Evolutionary conservation across 2,797 vertebrate genomes (phyloP), one percentile per base, ranked within the genome.

Genomic region (Rhinogobio ventralis): DNA sequence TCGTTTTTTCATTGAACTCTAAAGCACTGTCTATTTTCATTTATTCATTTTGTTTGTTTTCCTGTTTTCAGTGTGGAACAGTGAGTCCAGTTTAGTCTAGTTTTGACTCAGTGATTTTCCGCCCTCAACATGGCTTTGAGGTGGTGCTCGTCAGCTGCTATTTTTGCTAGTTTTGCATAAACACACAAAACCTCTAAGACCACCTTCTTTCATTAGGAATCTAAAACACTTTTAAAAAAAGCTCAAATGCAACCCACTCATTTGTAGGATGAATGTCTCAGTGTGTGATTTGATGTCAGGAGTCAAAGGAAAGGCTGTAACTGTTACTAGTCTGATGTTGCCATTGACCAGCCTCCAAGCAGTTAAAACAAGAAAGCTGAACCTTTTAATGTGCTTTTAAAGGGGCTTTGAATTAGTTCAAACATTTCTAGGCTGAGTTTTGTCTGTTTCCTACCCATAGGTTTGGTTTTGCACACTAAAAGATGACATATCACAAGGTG

Each of bases 301-400:
- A 64, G 85, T 94, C 80, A 94, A 94, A 92, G 88, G 92, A 81
- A 81, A 89, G 85, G 67, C 91, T 95, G 92, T 95, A 91, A 84
- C 86, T 76, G 69, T 67, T 46, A 81, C 66, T 87, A 45, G 72
- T 86, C 39, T 23, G 86, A 75, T 62, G 62, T 83, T 36, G 46
- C 7, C 78, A 28, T 7, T 30, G 33, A 60, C 69, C 25, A n/a
- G 55, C 45, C 74, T 20, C 19, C 5, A 13, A 15, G 15, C 86
- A 55, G 71, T 83, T 85, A 45, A 88, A 89, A 66, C 60, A 60
- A 77, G 79, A 42, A 51, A 8, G 0, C 79, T 76, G 42, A 87
- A 68, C 25, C 51, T 71, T 87, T 85, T 67, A 72, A 53, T 39
- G 15, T 39, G 25, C 36, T 71, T 60, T 42, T 69, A 23, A 84